phyloP scores from a whole-genome alignment of 2,888 invertebrate species.

The Portevinia maculata region DNA sequence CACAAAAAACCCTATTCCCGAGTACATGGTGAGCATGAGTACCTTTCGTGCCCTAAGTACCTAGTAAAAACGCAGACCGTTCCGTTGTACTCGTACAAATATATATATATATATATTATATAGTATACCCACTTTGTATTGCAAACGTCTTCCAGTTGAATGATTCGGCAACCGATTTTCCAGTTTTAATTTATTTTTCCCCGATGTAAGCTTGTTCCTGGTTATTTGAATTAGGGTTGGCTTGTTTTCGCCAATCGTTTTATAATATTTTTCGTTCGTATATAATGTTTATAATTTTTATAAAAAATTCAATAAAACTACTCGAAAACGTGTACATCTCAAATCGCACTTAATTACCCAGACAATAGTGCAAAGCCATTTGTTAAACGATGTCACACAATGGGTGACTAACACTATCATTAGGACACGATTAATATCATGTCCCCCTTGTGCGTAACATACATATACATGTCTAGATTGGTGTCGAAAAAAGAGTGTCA shows the following conservation, averaged over 20 bases:
- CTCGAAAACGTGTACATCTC: background rate
- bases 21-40: too few relatives aligned
- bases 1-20: too few relatives aligned
- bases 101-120: conserved; percentile 4
- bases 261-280: too few relatives aligned
- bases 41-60: too few relatives aligned
- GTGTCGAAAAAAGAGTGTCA: background rate
- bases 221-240: too few relatives aligned
- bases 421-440: conserved; percentile 64
- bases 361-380: conserved; percentile 50
- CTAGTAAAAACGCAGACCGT: too few relatives aligned
- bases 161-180: conserved; percentile 67
- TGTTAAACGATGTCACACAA: conserved; percentile 69
- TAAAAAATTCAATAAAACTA: background rate
- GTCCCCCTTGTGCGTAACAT: conserved; percentile 33
- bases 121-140: conserved; percentile 48
- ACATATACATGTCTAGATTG: too few relatives aligned
- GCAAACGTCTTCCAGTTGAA: conserved; percentile 64
- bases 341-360: conserved; percentile 50
- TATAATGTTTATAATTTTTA: background rate
- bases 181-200: conserved; percentile 45
- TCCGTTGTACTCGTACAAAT: too few relatives aligned
- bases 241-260: too few relatives aligned
- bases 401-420: conserved; percentile 64
- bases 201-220: conserved; percentile 29